Evolutionary conservation across 1,140 invertebrate species (phyloP).

Genomic region (Holotrichia oblita): DNA sequence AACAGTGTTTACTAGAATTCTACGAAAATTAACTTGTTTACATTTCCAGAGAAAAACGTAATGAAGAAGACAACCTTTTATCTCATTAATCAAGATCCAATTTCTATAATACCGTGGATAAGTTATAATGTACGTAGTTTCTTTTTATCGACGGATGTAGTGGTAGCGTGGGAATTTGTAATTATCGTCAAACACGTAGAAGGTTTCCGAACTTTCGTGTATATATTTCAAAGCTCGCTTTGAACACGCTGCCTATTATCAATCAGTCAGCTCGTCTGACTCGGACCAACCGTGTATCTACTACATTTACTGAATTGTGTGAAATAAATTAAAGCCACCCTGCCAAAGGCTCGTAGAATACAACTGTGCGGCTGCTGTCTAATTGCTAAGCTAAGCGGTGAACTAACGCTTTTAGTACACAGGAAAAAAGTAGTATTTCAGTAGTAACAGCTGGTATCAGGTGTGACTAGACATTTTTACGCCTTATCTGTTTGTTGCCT

Average conservation of each 20-base stretch:
- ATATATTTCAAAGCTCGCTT: no score
- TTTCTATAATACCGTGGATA: no score
- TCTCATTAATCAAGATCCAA: not conserved
- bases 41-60: not conserved
- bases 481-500: not conserved
- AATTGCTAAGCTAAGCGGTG: not conserved
- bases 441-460: conserved; percentile 15
- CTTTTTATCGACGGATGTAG: not conserved
- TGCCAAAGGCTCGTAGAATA: not conserved
- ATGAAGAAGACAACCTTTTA: not conserved
- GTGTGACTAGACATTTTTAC: conserved; percentile 10
- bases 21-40: not conserved
- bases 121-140: no score
- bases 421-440: not conserved
- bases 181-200: not conserved
- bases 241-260: no score
- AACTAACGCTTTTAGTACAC: not conserved
- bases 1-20: not conserved
- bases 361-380: not conserved
- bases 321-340: not conserved
- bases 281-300: not conserved
- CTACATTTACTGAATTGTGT: conserved; percentile 3
- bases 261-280: not conserved
- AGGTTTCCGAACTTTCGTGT: not conserved
- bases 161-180: conserved; percentile 13